Evolutionary conservation across 2,888 invertebrate genomes (phyloP).

Genomic region (Noctua fimbriata): DNA sequence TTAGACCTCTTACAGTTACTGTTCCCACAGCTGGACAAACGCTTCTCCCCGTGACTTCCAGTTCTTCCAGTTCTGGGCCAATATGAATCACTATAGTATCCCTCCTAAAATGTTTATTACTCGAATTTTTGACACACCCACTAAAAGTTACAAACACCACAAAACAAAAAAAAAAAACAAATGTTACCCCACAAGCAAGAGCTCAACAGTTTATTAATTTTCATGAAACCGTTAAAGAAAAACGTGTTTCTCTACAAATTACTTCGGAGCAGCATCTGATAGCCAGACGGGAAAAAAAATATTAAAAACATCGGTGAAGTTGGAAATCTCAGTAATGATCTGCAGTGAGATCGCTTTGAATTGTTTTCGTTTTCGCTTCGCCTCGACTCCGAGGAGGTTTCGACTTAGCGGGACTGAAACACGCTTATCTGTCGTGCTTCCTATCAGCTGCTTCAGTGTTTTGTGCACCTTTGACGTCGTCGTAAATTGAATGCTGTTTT

Average conservation of each 20-base stretch:
- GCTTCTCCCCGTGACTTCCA: neutral
- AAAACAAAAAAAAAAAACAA: conserved; percentile 12
- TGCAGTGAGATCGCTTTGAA: conserved; percentile 79
- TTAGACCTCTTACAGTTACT: neutral
- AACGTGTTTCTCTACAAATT: conserved; percentile 76
- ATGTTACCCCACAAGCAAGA: conserved; percentile 47
- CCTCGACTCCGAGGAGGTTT: conserved; percentile 16
- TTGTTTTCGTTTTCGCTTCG: conserved; percentile 80
- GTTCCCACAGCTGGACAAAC: neutral
- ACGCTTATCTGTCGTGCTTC: conserved; percentile 44
- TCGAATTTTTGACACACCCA: neutral
- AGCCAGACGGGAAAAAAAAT: conserved; percentile 75
- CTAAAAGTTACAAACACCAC: conserved; percentile 14
- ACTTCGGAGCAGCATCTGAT: conserved; percentile 73
- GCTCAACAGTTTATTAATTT: conserved; percentile 73
- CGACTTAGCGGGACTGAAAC: conserved; percentile 52
- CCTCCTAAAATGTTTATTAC: neutral
- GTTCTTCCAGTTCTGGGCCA: neutral
- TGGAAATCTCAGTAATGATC: conserved; percentile 84
- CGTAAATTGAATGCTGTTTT: conserved; percentile 36
- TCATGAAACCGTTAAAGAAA: conserved; percentile 73
- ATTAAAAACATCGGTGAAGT: conserved; percentile 76
- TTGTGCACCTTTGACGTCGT: conserved; percentile 29
- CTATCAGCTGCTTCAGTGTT: conserved; percentile 41
- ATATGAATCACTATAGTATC: neutral